Evolutionary conservation across 2,888 invertebrate genomes (phyloP).

Genomic region (Epistrophella euchroma): DNA sequence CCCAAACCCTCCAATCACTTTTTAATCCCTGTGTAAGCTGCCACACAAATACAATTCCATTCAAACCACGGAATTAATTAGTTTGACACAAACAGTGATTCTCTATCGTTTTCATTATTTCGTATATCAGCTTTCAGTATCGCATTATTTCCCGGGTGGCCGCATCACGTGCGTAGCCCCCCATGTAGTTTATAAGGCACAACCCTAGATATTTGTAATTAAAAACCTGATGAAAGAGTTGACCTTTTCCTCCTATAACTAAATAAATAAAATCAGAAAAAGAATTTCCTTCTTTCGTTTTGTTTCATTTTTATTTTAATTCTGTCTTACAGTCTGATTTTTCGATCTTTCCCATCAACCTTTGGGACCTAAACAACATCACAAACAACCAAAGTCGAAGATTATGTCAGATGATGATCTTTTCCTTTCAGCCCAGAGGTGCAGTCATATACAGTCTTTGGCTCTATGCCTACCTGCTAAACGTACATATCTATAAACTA

Average conservation of each 20-base stretch:
- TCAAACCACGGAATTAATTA: constrained; percentile 65
- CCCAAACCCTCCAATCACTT: constrained; percentile 35
- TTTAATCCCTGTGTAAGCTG: constrained; percentile 37
- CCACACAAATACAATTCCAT: constrained; percentile 35
- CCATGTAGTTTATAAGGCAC: constrained; percentile 26
- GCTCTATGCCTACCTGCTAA: background rate
- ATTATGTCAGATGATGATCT: constrained; percentile 70
- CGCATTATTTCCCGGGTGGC: constrained; percentile 53
- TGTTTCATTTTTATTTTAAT: background rate
- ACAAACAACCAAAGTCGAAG: constrained; percentile 52
- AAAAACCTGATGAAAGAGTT: constrained; percentile 64
- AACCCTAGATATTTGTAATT: constrained; percentile 59
- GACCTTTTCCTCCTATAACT: constrained; percentile 50
- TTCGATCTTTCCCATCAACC: constrained; percentile 58
- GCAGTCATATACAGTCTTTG: constrained; percentile 47
- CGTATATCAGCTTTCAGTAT: background rate
- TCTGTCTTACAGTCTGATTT: constrained; percentile 39
- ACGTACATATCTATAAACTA: constrained; percentile 35
- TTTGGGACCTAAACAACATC: constrained; percentile 12
- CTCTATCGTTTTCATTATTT: background rate
- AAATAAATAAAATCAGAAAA: constrained; percentile 13
- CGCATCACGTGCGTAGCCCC: constrained; percentile 57
- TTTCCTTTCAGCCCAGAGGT: constrained; percentile 55
- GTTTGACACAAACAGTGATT: constrained; percentile 63
- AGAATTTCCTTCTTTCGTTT: constrained; percentile 2